Evolutionary conservation across 2,888 invertebrate species (phyloP).

Genomic region (Tetanocera ferruginea): DNA sequence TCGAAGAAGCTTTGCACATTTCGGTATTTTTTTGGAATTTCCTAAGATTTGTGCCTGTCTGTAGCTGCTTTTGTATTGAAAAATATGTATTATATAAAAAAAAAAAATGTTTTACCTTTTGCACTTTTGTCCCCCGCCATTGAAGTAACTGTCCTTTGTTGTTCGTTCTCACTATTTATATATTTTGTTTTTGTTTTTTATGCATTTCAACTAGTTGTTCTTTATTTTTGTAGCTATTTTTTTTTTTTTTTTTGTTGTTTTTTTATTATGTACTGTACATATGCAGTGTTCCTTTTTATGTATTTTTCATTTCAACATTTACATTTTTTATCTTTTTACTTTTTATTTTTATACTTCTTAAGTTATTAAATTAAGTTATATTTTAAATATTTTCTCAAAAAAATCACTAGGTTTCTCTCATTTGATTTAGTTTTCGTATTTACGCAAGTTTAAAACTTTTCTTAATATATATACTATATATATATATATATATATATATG

Average conservation of each 20-base stretch:
- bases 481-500: too few relatives aligned
- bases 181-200: background rate
- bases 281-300: background rate
- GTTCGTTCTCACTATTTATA: background rate
- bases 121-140: conserved; percentile 29
- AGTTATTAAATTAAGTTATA: conserved; percentile 6
- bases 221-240: background rate
- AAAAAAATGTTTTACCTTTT: conserved; percentile 31
- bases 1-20: background rate
- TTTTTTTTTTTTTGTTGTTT: background rate
- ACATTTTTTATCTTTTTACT: conserved; percentile 5
- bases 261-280: background rate
- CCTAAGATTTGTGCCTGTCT: too few relatives aligned
- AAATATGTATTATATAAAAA: conserved; percentile 28
- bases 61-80: background rate
- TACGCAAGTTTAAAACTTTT: conserved; percentile 15
- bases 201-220: background rate
- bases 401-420: conserved; percentile 35
- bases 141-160: background rate
- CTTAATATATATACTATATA: background rate
- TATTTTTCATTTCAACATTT: conserved; percentile 13
- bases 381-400: conserved; percentile 30
- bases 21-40: background rate
- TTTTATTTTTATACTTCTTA: background rate
- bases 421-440: conserved; percentile 20